A percentile compares a stretch with the other conserved stretches of the same genome.
These are phyloP conservation scores for Pardosa pseudoannulata DNA, from an alignment of 2,888 invertebrate genomes.

Conservation along the genomic window DNA sequence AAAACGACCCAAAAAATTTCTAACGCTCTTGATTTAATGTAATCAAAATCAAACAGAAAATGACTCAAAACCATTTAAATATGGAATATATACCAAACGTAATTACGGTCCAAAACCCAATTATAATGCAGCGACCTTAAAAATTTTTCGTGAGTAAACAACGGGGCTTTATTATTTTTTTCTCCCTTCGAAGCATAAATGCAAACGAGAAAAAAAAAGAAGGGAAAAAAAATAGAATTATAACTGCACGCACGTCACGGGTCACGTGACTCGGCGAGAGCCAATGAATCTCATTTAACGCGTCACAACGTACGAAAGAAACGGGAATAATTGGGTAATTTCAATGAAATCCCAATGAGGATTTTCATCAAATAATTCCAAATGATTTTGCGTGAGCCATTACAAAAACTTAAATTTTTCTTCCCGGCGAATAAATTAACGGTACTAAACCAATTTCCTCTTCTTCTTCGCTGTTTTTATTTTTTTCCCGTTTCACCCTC, in stretches of 20 bases:
- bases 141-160: slow-evolving; percentile 19
- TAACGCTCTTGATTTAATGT: no score
- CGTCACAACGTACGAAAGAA: not conserved
- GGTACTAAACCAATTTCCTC: not conserved
- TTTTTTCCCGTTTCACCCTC: not conserved
- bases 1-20: no score
- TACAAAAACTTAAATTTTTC: slow-evolving; percentile 21
- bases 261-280: slow-evolving; percentile 33
- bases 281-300: slow-evolving; percentile 29
- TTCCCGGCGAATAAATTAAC: slow-evolving; percentile 26
- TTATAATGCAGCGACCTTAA: slow-evolving; percentile 14
- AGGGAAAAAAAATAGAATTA: not conserved
- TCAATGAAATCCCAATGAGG: slow-evolving; percentile 26
- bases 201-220: no score
- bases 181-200: no score
- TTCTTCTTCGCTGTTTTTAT: not conserved
- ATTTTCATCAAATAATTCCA: slow-evolving; percentile 28
- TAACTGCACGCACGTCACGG: slow-evolving; percentile 12
- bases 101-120: not conserved
- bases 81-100: not conserved
- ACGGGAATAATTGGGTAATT: slow-evolving; percentile 32
- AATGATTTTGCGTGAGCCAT: slow-evolving; percentile 32
- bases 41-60: not conserved
- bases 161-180: not conserved
- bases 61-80: not conserved